Base-by-base conservation (phyloP, 2,888 invertebrate genomes). In the Drosophila niveifrons region DNA sequence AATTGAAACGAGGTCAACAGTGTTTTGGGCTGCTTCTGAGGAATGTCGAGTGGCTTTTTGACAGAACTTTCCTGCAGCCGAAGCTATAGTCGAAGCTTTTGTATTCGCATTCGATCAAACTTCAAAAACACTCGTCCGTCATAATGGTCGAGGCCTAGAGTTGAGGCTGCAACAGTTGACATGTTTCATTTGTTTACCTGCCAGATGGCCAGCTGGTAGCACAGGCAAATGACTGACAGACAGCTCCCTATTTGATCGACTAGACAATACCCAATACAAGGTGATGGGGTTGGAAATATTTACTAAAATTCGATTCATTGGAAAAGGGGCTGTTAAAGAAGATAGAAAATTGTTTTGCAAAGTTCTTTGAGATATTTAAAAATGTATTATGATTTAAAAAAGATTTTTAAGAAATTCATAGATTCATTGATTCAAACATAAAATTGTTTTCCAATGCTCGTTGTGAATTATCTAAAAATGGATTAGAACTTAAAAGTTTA, bases 1-100 rank as follows among this genome's bases (percentile, higher is more conserved):
- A 13, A 47, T 46, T 29, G 53, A 70, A 79, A 76, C 59, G 79
- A 76, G 78, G 78, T 79, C 78, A 79, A 29, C 6, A 17, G 31
- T 28, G 36, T 53, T 53, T 66, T 36, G 59, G 52, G 53, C 57
- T 11, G 59, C 66, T 61, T 59, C 66, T 58, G 58, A 36, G 44
- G 72, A 66, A 65, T 61, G 62, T 76, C 58, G 55, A 75, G 72
- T 59, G 65, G 41, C 13, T 59, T 51, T 71, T 39, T 39, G 39
- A 53, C 43, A 52, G 39, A 75, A 63, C 65, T 75, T 75, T 75
- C 17, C 13, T 18, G 46, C 18, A 13, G 44, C 13, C 2, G 46
- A 23, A 46, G 46, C 23, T 46, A 6, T n/a, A n/a, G 18, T 11
- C 10, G 46, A 7, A 13, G 39, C 39, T 41, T 41, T 41, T 17